These are phyloP conservation scores for Platycnemis pennipes DNA, from an alignment of 2,888 invertebrate genomes.

Conservation along the genomic window DNA sequence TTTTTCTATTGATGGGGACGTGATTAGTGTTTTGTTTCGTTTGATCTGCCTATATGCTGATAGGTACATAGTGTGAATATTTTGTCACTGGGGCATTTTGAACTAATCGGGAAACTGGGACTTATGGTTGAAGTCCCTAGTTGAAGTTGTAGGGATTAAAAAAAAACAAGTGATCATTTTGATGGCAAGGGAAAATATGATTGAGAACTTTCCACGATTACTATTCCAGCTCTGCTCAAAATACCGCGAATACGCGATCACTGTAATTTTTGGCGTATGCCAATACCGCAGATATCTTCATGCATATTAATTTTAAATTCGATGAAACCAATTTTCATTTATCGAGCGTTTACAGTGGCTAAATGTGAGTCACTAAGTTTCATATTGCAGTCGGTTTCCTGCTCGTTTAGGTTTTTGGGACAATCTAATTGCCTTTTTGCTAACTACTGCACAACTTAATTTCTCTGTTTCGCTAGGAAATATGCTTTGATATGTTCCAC, in stretches of 20 bases:
- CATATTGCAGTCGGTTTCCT: neutral
- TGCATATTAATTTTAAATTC: neutral
- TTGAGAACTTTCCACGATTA: neutral
- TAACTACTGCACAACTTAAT: too few species aligned
- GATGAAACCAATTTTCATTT: neutral
- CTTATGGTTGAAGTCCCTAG: too few species aligned
- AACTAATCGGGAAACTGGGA: too few species aligned
- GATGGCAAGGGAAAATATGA: neutral
- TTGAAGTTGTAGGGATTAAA: too few species aligned
- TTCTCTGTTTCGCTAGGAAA: too few species aligned
- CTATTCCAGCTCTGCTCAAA: neutral
- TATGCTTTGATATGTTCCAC: too few species aligned
- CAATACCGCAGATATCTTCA: neutral
- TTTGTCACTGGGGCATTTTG: too few species aligned
- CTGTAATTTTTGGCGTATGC: neutral
- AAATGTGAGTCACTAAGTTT: neutral
- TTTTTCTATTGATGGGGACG: too few species aligned
- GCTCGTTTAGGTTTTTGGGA: neutral
- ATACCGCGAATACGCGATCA: neutral
- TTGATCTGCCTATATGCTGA: too few species aligned
- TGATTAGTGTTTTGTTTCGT: too few species aligned
- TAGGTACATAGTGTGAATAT: too few species aligned
- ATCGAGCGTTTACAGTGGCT: neutral
- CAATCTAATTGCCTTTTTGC: neutral
- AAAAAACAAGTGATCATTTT: neutral